Percentiles rank a stretch among this genome's conserved stretches.
Conservation (phyloP, 2,113 vertebrate species). For the Labrus mixtus region DNA sequence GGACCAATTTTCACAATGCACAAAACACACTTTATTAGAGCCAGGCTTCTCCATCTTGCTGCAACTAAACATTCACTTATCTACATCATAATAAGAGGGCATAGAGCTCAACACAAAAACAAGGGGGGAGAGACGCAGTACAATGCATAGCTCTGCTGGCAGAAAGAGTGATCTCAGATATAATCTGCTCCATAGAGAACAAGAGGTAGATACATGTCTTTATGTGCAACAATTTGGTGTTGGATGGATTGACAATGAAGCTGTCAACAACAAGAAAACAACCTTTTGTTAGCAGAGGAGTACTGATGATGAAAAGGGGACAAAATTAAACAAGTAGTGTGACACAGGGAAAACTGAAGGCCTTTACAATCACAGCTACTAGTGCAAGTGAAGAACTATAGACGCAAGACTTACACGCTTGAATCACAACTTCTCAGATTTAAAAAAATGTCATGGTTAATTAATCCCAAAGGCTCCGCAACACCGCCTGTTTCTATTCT, state of each 20-base stretch:
- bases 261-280: conserved; percentile 67
- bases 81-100: conserved; percentile 82
- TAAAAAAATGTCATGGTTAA: too few relatives aligned
- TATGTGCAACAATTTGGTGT: conserved; percentile 49
- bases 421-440: too few relatives aligned
- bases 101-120: conserved; percentile 71
- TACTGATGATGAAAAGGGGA: conserved; percentile 37
- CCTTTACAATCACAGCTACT: conserved; percentile 15
- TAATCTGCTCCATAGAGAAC: conserved; percentile 73
- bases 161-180: conserved; percentile 75
- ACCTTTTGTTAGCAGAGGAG: conserved; percentile 44
- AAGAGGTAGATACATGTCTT: conserved; percentile 50
- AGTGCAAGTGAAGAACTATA: conserved; percentile 31
- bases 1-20: conserved; percentile 59
- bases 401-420: too few relatives aligned
- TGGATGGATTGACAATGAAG: conserved; percentile 64
- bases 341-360: conserved; percentile 53
- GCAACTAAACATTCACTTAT: conserved; percentile 80
- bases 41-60: conserved; percentile 43
- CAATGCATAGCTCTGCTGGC: conserved; percentile 67
- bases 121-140: conserved; percentile 60
- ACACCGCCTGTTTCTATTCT: too few relatives aligned
- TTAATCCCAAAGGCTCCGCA: too few relatives aligned
- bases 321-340: conserved; percentile 38
- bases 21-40: conserved; percentile 71